Percentiles rank a stretch among this genome's conserved stretches.
Conservation (phyloP, 1,140 invertebrate species). For the Ladona fulva region DNA sequence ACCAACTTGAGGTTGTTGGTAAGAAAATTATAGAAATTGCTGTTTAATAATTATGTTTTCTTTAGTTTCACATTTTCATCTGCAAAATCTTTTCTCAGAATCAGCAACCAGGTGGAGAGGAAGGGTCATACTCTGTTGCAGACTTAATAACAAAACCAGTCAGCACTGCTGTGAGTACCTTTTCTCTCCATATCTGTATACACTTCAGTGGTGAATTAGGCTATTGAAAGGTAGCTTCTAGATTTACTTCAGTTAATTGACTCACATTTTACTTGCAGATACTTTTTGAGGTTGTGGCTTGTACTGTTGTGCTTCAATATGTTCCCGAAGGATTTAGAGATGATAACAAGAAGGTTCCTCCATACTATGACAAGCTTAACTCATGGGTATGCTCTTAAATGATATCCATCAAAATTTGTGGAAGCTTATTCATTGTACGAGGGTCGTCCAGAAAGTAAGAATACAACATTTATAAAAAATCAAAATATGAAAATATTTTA, state of each 20-base stretch:
- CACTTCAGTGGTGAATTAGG: no score
- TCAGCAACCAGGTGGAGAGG: conserved; percentile 58
- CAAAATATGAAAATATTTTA: no score
- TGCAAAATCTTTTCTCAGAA: conserved; percentile 43
- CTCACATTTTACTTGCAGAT: conserved; percentile 41
- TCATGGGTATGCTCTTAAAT: conserved; percentile 56
- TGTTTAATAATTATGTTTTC: no score
- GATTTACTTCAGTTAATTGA: no score
- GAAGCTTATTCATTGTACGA: not conserved
- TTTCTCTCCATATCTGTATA: no score
- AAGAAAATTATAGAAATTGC: conserved; percentile 30
- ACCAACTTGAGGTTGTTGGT: conserved; percentile 64
- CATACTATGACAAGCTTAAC: conserved; percentile 85
- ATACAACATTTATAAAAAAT: no score
- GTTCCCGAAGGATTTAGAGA: conserved; percentile 48
- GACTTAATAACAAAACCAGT: conserved; percentile 56
- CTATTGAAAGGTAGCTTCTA: no score
- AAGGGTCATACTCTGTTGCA: conserved; percentile 48
- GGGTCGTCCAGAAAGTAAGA: no score
- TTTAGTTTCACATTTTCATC: no score
- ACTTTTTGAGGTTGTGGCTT: conserved; percentile 69
- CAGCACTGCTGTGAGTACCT: conserved; percentile 44
- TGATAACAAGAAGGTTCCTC: conserved; percentile 43
- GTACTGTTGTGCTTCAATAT: conserved; percentile 84
- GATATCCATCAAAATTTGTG: no score